Percentiles rank a stretch among this genome's conserved stretches.
Conservation (phyloP, 2,888 invertebrate genomes). For the Mythimna ferrago region DNA sequence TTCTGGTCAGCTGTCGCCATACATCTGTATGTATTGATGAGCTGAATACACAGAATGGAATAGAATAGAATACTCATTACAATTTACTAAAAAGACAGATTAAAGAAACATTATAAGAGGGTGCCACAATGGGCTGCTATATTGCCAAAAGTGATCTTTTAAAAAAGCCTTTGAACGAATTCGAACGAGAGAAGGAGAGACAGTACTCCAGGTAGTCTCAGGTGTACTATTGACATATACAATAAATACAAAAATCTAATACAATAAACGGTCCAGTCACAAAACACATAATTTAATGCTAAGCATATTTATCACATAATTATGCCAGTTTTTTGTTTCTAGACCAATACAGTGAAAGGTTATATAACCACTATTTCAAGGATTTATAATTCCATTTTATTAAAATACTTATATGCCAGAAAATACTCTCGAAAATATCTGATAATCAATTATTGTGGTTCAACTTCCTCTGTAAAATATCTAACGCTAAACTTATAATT, state of each 20-base stretch:
- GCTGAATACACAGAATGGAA: neutral
- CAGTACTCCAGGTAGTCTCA: neutral
- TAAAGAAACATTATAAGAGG: neutral
- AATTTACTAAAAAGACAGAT: neutral
- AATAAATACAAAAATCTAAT: neutral
- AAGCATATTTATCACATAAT: neutral
- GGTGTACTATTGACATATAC: neutral
- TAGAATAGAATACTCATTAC: neutral
- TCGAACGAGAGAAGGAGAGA: neutral
- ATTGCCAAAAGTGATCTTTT: neutral
- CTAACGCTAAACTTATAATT: neutral
- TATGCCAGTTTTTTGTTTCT: neutral
- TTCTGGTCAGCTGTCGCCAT: slow-evolving; percentile 36
- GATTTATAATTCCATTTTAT: neutral
- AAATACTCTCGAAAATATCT: neutral
- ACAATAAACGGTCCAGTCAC: neutral
- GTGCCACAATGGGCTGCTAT: neutral
- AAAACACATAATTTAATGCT: neutral
- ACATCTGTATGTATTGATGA: slow-evolving; percentile 25
- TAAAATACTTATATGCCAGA: neutral
- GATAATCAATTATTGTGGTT: neutral
- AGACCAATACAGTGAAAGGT: neutral
- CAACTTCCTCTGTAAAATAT: neutral
- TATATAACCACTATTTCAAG: neutral
- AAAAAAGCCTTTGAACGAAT: neutral